Evolutionary conservation across 2,113 vertebrate genomes (phyloP).

Genomic region (Anhinga rufa): DNA sequence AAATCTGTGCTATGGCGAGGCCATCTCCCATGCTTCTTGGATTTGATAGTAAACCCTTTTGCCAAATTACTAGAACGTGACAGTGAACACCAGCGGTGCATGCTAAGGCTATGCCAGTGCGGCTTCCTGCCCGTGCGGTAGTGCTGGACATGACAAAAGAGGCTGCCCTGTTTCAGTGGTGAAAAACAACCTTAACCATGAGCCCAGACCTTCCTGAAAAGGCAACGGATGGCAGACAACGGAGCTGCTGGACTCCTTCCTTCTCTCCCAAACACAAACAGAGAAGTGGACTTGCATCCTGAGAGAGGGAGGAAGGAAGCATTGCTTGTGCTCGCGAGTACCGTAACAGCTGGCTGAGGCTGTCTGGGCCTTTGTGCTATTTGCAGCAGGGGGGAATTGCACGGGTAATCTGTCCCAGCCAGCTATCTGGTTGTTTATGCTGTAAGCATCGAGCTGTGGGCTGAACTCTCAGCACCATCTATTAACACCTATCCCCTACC

Average conservation of each 20-base stretch:
- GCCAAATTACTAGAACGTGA: background rate
- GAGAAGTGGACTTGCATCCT: conserved; percentile 10
- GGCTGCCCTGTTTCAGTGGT: background rate
- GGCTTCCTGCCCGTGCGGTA: background rate
- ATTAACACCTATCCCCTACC: background rate
- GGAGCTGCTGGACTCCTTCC: conserved; percentile 14
- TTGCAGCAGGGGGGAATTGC: background rate
- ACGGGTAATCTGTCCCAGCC: background rate
- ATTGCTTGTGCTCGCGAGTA: background rate
- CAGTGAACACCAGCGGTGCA: too few species aligned
- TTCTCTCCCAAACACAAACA: conserved; percentile 29
- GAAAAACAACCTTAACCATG: background rate
- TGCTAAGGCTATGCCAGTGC: background rate
- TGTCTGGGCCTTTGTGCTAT: background rate
- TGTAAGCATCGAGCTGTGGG: background rate
- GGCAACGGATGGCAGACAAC: fast-evolving
- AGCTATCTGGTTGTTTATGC: background rate
- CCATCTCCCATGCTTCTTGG: background rate
- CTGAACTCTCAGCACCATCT: background rate
- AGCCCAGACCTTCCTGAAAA: background rate
- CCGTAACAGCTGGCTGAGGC: background rate
- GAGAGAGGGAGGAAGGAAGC: conserved; percentile 40
- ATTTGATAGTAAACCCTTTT: background rate
- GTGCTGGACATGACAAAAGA: background rate
- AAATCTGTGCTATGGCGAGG: background rate